A percentile compares a stretch with the other conserved stretches of the same genome.
Conservation (phyloP, 2,888 invertebrate species). For the Gryllus longicercus region DNA sequence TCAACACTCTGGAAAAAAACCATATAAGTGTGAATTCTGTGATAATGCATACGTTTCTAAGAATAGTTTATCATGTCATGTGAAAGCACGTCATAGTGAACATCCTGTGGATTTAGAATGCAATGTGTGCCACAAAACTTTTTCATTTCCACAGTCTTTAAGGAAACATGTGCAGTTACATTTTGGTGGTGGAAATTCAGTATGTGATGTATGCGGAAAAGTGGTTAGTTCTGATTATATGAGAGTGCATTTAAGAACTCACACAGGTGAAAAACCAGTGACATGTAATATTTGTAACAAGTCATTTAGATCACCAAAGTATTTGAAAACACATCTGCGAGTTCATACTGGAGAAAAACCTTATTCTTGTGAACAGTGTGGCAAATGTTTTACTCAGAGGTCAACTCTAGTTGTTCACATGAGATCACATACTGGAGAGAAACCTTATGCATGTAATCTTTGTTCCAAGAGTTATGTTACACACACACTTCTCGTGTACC, state of each 20-base stretch:
- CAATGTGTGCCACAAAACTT: constrained; percentile 46
- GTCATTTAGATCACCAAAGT: not conserved
- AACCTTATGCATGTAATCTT: constrained; percentile 57
- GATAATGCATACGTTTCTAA: not conserved
- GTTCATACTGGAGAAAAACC: constrained; percentile 27
- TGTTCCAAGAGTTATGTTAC: constrained; percentile 62
- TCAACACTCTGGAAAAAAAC: not conserved
- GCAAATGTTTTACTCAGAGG: constrained; percentile 48
- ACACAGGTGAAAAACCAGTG: constrained; percentile 61
- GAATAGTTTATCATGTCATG: constrained; percentile 17
- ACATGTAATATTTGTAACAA: constrained; percentile 50
- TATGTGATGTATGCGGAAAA: constrained; percentile 55
- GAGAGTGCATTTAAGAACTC: constrained; percentile 59
- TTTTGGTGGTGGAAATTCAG: constrained; percentile 30
- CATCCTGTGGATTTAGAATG: constrained; percentile 40
- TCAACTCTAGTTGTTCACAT: constrained; percentile 60
- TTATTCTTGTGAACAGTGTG: constrained; percentile 30
- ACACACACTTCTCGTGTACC: constrained; percentile 60
- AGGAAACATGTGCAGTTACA: constrained; percentile 47
- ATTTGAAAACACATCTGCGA: not conserved
- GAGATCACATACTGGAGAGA: constrained; percentile 59
- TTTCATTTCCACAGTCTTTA: constrained; percentile 46
- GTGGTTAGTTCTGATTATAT: constrained; percentile 57
- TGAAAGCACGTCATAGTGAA: not conserved
- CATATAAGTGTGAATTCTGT: not conserved